A percentile compares a stretch with the other conserved stretches of the same genome.
Conservation (phyloP, 2,797 vertebrate genomes). For the Myoxocephalus aenaeus region DNA sequence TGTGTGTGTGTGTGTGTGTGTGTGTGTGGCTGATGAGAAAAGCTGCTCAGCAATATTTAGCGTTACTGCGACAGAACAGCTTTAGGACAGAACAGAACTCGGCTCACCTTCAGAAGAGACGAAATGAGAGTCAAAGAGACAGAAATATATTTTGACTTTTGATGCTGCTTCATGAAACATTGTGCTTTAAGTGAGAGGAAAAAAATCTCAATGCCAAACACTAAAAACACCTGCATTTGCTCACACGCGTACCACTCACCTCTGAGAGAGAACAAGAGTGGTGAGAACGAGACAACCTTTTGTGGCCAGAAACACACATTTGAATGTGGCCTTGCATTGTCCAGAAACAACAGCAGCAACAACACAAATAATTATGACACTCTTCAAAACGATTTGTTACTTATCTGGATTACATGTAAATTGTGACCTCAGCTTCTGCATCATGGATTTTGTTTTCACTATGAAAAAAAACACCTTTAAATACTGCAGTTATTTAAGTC, state of each 20-base stretch:
- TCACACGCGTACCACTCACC: background rate
- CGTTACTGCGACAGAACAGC: conserved; percentile 80
- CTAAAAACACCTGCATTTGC: background rate
- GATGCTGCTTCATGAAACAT: conserved; percentile 46
- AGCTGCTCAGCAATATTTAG: conserved; percentile 83
- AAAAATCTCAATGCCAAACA: background rate
- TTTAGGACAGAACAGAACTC: conserved; percentile 76
- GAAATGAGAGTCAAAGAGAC: conserved; percentile 52
- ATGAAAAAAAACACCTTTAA: background rate
- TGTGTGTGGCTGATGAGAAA: conserved; percentile 73
- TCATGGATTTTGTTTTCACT: background rate
- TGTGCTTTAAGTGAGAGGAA: conserved; percentile 15
- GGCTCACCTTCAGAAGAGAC: conserved; percentile 74
- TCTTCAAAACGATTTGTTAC: background rate
- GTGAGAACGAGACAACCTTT: conserved; percentile 4
- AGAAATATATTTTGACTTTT: conserved; percentile 52
- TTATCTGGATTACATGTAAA: background rate
- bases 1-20: conserved; percentile 41
- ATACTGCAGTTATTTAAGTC: background rate
- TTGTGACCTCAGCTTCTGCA: background rate
- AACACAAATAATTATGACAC: background rate
- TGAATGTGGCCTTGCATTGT: background rate
- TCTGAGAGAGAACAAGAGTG: background rate
- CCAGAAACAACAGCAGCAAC: background rate
- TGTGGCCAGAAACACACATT: background rate